Evolutionary conservation across 2,888 invertebrate species (phyloP), one percentile per base, ranked within the genome.

Genomic region (Tyria jacobaeae): DNA sequence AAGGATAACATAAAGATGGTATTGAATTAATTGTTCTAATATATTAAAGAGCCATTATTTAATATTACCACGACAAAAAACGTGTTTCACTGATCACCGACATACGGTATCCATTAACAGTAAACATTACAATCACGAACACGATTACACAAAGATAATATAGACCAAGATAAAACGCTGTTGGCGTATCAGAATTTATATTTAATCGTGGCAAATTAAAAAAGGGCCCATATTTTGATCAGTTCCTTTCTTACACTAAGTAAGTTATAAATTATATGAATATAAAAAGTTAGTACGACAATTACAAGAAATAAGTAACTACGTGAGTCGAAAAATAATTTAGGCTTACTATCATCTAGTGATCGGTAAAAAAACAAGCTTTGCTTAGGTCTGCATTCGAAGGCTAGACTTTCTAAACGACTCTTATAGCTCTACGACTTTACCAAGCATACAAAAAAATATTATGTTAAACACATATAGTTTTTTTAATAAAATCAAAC

Each of bases 261-360:
- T 25, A 10, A 31, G 4, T 52, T 56, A 44, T 25, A 10, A 31
- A 6, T 52, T 56, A 60, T 27, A 34, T 54, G 31, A 50, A 57
- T 67, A 64, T 50, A 51, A 60, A 58, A 58, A 60, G 57, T 71
- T 68, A 64, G 70, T 62, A 56, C 41, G 54, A 62, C 57, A 75
- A 52, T 54, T 15, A 63, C 56, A 55, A 66, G 25, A 57, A 64
- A 37, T 41, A 66, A 64, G 66, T 52, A 68, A 66, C 68, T 67
- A 59, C 53, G 10, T 50, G 9, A 53, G 9, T 41, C 37, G 17
- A 31, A 31, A 1, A 25, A 57, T 35, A 37, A 60, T 54, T 49
- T 1, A 57, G 31, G 44, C 35, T 35, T 35, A 10, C 58, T 52
- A 52, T 44, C 24, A 25, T 14, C 27, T 62, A 60, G 50, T 50